Base-by-base conservation (phyloP, 2,888 invertebrate species). In the Hofmannophila pseudospretella region DNA sequence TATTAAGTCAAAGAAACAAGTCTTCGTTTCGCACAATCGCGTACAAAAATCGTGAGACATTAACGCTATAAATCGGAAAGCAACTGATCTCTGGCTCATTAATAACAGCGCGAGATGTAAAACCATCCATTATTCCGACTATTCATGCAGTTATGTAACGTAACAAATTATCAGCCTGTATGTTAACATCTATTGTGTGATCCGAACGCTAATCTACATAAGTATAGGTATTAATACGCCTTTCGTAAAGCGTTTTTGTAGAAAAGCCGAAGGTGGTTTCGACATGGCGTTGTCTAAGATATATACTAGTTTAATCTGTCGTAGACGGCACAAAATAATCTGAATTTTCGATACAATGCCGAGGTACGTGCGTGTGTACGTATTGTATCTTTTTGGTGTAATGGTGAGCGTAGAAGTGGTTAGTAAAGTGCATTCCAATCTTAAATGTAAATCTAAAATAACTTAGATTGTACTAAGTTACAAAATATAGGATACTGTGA, bases 191-290 rank as follows among this genome's bases (percentile, higher is more conserved):
- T 63, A 84, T 85, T 85, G 85, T 85, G 68, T 64, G n/a, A 9
- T 10, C 3, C 59, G 59, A 66, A 49, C 72, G 65, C 70, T 80
- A 80, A 84, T 85, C 80, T 84, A 80, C 80, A 81, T 84, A 85
- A 85, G 82, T 85, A 84, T 81, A 81, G 80, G 80, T 80, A 85
- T 85, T 85, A 84, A 85, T 81, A 72, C 77, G 66, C 72, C 76
- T 81, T 82, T 76, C 82, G 79, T 23, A 82, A 80, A 81, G 72
- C 67, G 71, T 71, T 74, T 82, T 70, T 73, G 70, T 79, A 74
- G 74, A 81, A 81, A 81, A 80, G 69, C 52, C 51, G 59, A 60
- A 71, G 61, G 61, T 55, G 62, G 55, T 82, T 80, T 75, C 81
- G 66, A 69, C 79, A 79, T 63, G 12, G 10, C 5, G 5, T 4